These are phyloP conservation scores for Aphidius colemani DNA, from an alignment of 2,888 invertebrate species.

Conservation along the genomic window DNA sequence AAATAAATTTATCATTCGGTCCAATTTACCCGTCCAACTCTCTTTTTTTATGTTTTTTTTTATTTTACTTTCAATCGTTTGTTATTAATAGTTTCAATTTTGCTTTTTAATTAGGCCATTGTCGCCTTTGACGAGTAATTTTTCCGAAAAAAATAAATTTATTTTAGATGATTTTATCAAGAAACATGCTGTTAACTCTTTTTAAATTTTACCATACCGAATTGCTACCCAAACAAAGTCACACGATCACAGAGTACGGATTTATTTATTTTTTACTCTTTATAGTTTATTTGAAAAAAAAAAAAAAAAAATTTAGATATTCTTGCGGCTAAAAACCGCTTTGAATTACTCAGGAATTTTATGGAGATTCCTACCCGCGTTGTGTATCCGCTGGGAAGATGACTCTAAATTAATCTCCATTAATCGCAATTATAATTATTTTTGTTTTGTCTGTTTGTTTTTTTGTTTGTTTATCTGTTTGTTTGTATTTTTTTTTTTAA, in stretches of 20 bases:
- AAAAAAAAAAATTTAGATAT: conserved; percentile 52
- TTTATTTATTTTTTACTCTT: conserved; percentile 32
- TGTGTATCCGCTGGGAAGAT: conserved; percentile 58
- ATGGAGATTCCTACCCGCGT: conserved; percentile 60
- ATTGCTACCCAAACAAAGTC: neutral
- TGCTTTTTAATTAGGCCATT: conserved; percentile 33
- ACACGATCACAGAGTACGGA: conserved; percentile 35
- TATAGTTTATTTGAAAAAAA: conserved; percentile 21
- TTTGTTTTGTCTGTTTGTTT: neutral
- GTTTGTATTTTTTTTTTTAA: neutral
- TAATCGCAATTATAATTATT: conserved; percentile 14
- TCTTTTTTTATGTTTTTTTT: neutral
- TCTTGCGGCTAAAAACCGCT: conserved; percentile 51
- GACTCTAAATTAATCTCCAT: conserved; percentile 4
- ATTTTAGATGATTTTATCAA: no score
- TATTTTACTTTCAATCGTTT: neutral
- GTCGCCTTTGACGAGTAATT: conserved; percentile 22
- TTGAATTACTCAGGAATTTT: conserved; percentile 53
- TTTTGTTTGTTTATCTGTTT: neutral
- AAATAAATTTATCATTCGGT: conserved; percentile 4
- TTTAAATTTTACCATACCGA: no score
- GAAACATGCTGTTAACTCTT: no score
- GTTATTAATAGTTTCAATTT: conserved; percentile 6
- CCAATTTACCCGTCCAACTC: conserved; percentile 4
- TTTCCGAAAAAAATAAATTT: no score